A percentile compares a stretch with the other conserved stretches of the same genome.
phyloP scores from a whole-genome alignment of 1,140 invertebrate genomes.

The Teleogryllus occipitalis region DNA sequence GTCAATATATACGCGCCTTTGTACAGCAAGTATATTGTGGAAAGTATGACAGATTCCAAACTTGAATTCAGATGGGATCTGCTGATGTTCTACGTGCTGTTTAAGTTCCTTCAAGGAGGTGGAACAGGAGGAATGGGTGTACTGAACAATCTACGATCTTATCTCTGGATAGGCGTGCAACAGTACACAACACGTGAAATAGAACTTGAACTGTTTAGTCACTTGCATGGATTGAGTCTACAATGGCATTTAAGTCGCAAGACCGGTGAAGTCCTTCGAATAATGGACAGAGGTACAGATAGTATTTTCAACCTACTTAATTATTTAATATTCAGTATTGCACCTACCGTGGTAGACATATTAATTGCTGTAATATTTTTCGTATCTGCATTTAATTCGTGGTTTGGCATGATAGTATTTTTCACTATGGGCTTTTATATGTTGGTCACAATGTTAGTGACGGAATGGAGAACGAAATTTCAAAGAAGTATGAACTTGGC shows the following conservation, averaged over 20 bases:
- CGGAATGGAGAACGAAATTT: conserved; percentile 94
- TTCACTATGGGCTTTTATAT: conserved; percentile 89
- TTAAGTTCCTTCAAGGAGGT: conserved; percentile 91
- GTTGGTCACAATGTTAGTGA: conserved; percentile 74
- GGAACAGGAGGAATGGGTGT: conserved; percentile 85
- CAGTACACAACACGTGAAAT: conserved; percentile 91
- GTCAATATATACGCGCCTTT: conserved; percentile 91
- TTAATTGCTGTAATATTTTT: conserved; percentile 86
- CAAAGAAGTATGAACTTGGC: conserved; percentile 85
- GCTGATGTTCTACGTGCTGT: conserved; percentile 72
- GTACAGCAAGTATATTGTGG: conserved; percentile 85
- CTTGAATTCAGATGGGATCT: conserved; percentile 76
- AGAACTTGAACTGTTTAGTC: conserved; percentile 71
- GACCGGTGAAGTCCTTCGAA: conserved; percentile 89
- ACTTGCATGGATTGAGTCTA: conserved; percentile 77
- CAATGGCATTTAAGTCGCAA: conserved; percentile 88
- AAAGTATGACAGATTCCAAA: conserved; percentile 54
- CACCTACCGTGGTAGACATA: conserved; percentile 88
- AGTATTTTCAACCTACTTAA: conserved; percentile 88
- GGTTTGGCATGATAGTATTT: conserved; percentile 92
- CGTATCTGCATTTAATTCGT: conserved; percentile 74
- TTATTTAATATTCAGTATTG: conserved; percentile 79
- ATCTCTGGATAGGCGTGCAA: conserved; percentile 90
- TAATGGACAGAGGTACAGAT: conserved; percentile 93
- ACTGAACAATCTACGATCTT: conserved; percentile 81